These are phyloP conservation scores for Amphiduros pacificus DNA, from an alignment of 2,888 invertebrate genomes.

Conservation along the genomic window DNA sequence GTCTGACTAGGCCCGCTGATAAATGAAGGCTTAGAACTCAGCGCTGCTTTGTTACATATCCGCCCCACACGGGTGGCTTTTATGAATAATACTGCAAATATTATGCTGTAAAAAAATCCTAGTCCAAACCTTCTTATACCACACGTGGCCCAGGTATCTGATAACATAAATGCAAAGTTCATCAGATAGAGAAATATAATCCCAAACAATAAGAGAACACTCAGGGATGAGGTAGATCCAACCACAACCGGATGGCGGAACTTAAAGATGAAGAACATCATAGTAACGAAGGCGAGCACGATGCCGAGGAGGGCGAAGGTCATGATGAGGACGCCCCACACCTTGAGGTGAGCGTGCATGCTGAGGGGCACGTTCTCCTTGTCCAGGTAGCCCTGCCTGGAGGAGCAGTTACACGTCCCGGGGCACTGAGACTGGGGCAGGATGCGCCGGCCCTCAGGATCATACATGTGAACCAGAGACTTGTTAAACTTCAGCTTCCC, in stretches of 20 bases:
- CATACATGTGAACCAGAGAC: constrained; percentile 13
- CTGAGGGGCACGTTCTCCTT: neutral
- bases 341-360: constrained; percentile 4
- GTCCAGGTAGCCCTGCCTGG: neutral
- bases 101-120: constrained; percentile 11
- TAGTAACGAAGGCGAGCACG: constrained; percentile 8
- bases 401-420: constrained; percentile 19
- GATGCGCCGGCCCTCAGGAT: constrained; percentile 1
- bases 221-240: constrained; percentile 10
- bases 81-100: constrained; percentile 12
- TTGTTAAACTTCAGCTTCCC: constrained; percentile 4
- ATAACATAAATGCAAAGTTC: constrained; percentile 22
- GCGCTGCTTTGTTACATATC: constrained; percentile 1
- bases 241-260: constrained; percentile 16
- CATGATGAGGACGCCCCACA: constrained; percentile 19
- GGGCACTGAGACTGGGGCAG: constrained; percentile 6
- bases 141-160: constrained; percentile 14
- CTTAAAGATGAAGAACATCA: constrained; percentile 13
- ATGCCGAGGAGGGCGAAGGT: constrained; percentile 12
- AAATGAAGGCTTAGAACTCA: neutral
- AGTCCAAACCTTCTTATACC: constrained; percentile 11
- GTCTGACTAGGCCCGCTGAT: constrained; percentile 14
- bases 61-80: constrained; percentile 4
- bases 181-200: constrained; percentile 11
- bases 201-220: constrained; percentile 13